Conservation (phyloP, 2,888 invertebrate species). For the Coecobrya sp. region DNA sequence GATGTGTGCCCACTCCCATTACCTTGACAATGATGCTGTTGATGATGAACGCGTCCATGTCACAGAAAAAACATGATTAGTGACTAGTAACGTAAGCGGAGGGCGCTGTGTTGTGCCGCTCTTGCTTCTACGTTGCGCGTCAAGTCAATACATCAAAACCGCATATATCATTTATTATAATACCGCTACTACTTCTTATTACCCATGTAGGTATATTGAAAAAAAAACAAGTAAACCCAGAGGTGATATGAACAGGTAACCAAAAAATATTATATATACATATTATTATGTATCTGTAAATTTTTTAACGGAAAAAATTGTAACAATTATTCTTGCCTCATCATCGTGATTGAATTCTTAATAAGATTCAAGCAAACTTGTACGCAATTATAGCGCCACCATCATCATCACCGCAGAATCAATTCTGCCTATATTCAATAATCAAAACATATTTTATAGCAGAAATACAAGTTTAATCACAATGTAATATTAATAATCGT, state of each 20-base stretch:
- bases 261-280: slow-evolving; percentile 16
- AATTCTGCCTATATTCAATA: not conserved
- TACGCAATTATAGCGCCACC: not conserved
- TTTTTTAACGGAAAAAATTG: not conserved
- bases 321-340: slow-evolving; percentile 24
- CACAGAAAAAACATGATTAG: slow-evolving; percentile 43
- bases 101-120: slow-evolving; percentile 41
- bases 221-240: too few species aligned
- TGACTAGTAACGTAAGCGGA: slow-evolving; percentile 26
- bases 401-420: not conserved
- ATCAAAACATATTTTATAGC: slow-evolving; percentile 6
- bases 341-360: slow-evolving; percentile 11
- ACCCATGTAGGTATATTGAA: too few species aligned
- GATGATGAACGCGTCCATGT: slow-evolving; percentile 52
- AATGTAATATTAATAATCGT: not conserved
- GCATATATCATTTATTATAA: not conserved
- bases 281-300: not conserved
- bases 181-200: not conserved
- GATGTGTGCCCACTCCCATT: slow-evolving; percentile 55
- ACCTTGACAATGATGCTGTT: slow-evolving; percentile 56
- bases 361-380: not conserved
- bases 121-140: slow-evolving; percentile 8
- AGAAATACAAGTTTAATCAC: not conserved
- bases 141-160: not conserved
- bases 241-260: too few species aligned